Evolutionary conservation across 1,140 invertebrate species (phyloP).

Genomic region (Eueides isabella): DNA sequence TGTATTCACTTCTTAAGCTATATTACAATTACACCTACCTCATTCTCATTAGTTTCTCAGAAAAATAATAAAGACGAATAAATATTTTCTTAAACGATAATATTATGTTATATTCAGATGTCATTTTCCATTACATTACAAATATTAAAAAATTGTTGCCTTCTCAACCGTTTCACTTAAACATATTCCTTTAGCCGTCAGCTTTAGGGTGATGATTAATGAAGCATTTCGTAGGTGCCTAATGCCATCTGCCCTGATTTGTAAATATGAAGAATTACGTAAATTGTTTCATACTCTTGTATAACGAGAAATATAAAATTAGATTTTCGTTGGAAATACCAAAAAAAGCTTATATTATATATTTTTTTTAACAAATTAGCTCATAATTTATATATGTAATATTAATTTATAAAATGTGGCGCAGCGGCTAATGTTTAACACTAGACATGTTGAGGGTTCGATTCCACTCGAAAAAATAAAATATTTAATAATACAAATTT

Average conservation of each 20-base stretch:
- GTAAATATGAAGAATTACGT: conserved; percentile 37
- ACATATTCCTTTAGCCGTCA: conserved; percentile 68
- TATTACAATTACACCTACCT: neutral
- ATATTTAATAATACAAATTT: too few relatives aligned
- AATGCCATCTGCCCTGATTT: conserved; percentile 54
- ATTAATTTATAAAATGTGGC: too few relatives aligned
- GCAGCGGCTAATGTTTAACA: too few relatives aligned
- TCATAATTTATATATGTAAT: too few relatives aligned
- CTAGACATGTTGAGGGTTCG: too few relatives aligned
- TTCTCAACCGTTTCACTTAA: conserved; percentile 67
- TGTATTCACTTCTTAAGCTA: too few relatives aligned
- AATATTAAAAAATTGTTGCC: conserved; percentile 60
- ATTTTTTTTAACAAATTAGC: neutral
- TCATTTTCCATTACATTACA: conserved; percentile 58
- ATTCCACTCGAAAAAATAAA: too few relatives aligned
- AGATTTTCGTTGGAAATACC: neutral
- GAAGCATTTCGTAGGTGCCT: conserved; percentile 58
- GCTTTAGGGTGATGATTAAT: conserved; percentile 74
- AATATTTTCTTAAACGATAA: neutral
- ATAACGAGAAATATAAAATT: neutral
- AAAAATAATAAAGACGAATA: neutral
- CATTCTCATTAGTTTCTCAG: neutral
- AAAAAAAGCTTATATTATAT: neutral
- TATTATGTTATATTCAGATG: conserved; percentile 43
- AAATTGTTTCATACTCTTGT: neutral